Evolutionary conservation across 1,140 invertebrate species (phyloP), one percentile per base, ranked within the genome.

Genomic region (Drosophila bipectinata): DNA sequence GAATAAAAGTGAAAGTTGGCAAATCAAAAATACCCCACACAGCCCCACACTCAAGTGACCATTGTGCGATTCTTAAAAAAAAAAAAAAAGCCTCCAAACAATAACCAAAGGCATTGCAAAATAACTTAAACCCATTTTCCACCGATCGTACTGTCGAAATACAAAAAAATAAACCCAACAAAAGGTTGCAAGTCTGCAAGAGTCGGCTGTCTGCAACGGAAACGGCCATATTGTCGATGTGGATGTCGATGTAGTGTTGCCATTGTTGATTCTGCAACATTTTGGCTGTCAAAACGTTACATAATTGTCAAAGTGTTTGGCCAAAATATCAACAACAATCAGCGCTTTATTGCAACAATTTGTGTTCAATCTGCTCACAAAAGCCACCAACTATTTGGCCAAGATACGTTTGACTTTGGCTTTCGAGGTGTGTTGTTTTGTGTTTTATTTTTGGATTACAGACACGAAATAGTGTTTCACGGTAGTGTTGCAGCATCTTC

Each of bases 11-110:
- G 78, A 58, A 82, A 78, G 69, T 88, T 71, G 69, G 62, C 75
- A 80, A 80, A 77, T 44, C 67, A 52, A 51, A 68, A 56, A 60
- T 26, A 56, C 26, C 10, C 4, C 48, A 47, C 48, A 47, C 47
- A 28, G 21, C 48, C 51, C 64, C n/a, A n/a, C n/a, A 44, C 64
- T 62, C 57, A 47, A 69, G 69, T 78, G 64, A 57, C 69, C 83
- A 88, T 88, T 88, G 83, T 88, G 83, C 64, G 83, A 87, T 87
- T 87, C 83, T 87, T 78, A 85, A 76, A 82, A 67, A 54, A 64
- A 26, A 88, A 81, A 85, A 76, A 82, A 67, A 51, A 64, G 32
- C 47, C 62, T 67, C 56, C 44, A 9, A 37, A 63, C 37, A 68
- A 69, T 61, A 72, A 64, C 10, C 64, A 32, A 69, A 69, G 67